Evolutionary conservation across 2,888 invertebrate genomes (phyloP), one percentile per base, ranked within the genome.

Genomic region (Archips crataeganus): DNA sequence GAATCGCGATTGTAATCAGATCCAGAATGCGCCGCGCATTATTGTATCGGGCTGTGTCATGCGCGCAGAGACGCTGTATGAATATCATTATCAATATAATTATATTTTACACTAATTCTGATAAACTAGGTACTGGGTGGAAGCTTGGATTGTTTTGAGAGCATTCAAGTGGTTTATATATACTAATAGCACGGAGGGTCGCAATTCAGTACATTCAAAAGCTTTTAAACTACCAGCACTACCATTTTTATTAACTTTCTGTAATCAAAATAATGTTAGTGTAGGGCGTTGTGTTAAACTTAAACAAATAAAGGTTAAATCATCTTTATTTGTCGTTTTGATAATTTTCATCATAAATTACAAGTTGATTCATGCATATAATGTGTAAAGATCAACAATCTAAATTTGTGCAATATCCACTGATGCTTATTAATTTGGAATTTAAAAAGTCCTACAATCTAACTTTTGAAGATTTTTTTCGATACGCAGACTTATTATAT

Each of bases 1-100:
- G 57, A 59, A 11, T 47, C 54, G 75, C 77, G 84, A 85, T 85
- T 76, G 85, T 78, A 82, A 85, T 85, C 85, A 70, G 84, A 83
- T 75, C 75, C 80, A 75, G 73, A 80, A 77, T 75, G 79, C 76
- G 32, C 57, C 77, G 75, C 74, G 75, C 77, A 77, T 74, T 77
- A 68, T 73, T 77, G 78, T 79, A 79, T 71, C 70, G 72, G 74
- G 75, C 77, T 76, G 57, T 34, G 62, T 23, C 63, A 57, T 42
- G 68, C 47, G 61, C 39, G 4, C 69, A 11, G 39, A n/a, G 62
- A 57, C 62, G 70, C 63, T 54, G 42, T n/a, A 42, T 45, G 54
- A 70, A 70, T 42, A 34, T 9, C 62, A 51, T 36, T 65, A 51
- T 51, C 51, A 51, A 51, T 51, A 51, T 23, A 51, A 23, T 23